Evolutionary conservation across 2,113 vertebrate species (phyloP).

Genomic region (Euleptes europaea): DNA sequence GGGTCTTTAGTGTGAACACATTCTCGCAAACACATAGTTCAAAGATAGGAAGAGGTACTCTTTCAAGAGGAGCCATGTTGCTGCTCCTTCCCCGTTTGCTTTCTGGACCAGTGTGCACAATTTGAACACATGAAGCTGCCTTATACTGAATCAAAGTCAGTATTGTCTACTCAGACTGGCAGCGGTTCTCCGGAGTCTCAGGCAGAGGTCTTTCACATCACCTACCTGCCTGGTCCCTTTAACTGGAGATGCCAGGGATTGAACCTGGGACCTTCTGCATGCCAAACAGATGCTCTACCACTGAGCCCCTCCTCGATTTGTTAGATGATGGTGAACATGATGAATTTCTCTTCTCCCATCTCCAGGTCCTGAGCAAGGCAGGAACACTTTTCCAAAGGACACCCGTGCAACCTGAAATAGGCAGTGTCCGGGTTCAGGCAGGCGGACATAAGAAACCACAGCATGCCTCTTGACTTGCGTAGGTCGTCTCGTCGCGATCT

Average conservation of each 20-base stretch:
- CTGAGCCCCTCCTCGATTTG: too few species aligned
- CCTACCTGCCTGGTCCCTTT: too few species aligned
- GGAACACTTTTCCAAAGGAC: not conserved
- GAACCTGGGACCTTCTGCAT: too few species aligned
- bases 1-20: not conserved
- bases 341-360: not conserved
- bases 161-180: too few species aligned
- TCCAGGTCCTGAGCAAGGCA: conserved; percentile 16
- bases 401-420: not conserved
- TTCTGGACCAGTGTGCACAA: too few species aligned
- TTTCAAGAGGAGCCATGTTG: not conserved
- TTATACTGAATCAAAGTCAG: too few species aligned
- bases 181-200: too few species aligned
- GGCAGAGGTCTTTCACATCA: too few species aligned
- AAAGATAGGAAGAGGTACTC: not conserved
- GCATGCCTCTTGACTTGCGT: not conserved
- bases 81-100: not conserved
- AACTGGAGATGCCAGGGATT: too few species aligned
- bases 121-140: too few species aligned
- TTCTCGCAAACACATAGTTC: not conserved
- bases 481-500: not conserved
- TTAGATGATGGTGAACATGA: not conserved
- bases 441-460: not conserved
- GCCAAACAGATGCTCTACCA: too few species aligned
- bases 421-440: not conserved